phyloP scores from a whole-genome alignment of 2,113 vertebrate genomes.

The Scomber colias region DNA sequence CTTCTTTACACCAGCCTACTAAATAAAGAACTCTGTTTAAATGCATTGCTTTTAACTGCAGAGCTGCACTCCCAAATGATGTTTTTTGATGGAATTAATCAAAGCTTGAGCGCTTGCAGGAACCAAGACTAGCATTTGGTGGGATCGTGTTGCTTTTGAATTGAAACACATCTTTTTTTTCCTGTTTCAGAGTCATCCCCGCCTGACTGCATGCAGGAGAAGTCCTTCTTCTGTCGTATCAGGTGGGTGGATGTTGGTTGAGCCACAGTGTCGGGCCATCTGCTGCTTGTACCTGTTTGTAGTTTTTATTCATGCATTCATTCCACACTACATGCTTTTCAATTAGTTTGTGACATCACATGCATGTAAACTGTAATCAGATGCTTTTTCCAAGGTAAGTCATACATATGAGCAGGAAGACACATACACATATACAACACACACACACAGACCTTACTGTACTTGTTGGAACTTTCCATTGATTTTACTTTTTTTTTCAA shows the following conservation, averaged over 20 bases:
- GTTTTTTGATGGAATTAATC: conserved; percentile 41
- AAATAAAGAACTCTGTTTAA: conserved; percentile 10
- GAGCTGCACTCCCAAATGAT: background rate
- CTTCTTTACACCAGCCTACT: background rate
- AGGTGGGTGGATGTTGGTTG: conserved; percentile 84
- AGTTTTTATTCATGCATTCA: conserved; percentile 63
- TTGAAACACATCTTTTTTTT: conserved; percentile 51
- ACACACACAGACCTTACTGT: background rate
- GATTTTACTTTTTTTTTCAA: background rate
- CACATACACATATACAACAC: conserved; percentile 5
- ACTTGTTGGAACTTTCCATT: background rate
- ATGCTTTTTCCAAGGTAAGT: conserved; percentile 49
- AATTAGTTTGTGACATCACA: conserved; percentile 64
- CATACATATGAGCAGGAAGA: conserved; percentile 17
- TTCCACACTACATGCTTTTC: conserved; percentile 52
- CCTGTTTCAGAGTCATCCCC: conserved; percentile 87
- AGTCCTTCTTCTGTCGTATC: conserved; percentile 97
- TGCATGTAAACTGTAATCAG: conserved; percentile 28
- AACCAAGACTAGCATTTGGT: background rate
- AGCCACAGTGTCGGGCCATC: conserved; percentile 47
- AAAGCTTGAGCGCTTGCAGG: background rate
- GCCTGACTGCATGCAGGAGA: conserved; percentile 92
- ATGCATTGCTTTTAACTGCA: conserved; percentile 28
- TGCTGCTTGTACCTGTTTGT: conserved; percentile 48
- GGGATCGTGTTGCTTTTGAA: conserved; percentile 42